Evolutionary conservation across 2,888 invertebrate genomes (phyloP), one percentile per base, ranked within the genome.

Genomic region (Holacanthella duospinosa): DNA sequence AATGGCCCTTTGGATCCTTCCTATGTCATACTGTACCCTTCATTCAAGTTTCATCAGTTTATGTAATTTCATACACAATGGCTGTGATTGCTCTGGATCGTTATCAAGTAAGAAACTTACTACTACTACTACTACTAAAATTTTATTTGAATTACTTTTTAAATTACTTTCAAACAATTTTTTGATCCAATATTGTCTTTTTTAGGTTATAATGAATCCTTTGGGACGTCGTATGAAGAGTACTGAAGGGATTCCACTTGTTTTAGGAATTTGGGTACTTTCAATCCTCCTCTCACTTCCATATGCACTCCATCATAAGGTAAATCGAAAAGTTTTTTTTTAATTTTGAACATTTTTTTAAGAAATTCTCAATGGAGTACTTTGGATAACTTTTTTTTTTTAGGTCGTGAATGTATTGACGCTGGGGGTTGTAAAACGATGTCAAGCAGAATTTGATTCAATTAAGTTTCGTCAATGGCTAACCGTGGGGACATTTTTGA

Each of bases 61-160:
- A 79, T 69, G 78, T 78, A 24, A 79, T 78, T 0, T 78, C 79
- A 2, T 77, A 78, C 67, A 79, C 79, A 0, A 76, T 79, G 75
- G 76, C 77, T 4, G 76, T 76, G 26, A 79, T 79, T 55, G 78
- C 79, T 2, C 56, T 78, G 4, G 79, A 79, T 69, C 71, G 79
- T 26, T 78, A 78, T 68, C 73, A 73, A 65, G 77, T 78, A 28
- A 74, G 76, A n/a, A n/a, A n/a, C n/a, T n/a, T n/a, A n/a, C n/a
- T n/a, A n/a, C n/a, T n/a, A 28, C 65, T 76, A 27, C 53, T 43
- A 25, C 3, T 2, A 27, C 2, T 55, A 9, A 55, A 55, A 24
- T 25, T 44, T 27, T 4, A 44, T 12, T 27, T 21, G 1, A 21
- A 24, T n/a, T 57, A 25, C 43, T 55, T 6, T 43, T 44, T 43